A percentile compares a stretch with the other conserved stretches of the same genome.
phyloP scores from a whole-genome alignment of 2,888 invertebrate species.

The Ypsolopha sequella region DNA sequence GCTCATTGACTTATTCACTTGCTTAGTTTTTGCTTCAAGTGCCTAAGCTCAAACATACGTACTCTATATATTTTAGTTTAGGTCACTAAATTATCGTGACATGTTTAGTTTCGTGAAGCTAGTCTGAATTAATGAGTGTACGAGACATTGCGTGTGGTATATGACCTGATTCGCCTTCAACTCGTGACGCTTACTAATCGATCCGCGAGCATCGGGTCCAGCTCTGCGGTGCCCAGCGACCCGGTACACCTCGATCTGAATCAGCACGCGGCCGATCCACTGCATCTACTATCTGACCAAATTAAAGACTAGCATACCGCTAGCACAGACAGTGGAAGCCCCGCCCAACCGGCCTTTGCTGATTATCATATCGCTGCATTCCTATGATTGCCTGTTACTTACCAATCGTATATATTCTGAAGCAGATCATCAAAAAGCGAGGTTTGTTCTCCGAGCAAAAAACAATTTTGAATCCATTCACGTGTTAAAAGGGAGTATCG shows the following conservation, averaged over 20 bases:
- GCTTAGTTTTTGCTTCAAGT: constrained; percentile 5
- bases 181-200: constrained; percentile 41
- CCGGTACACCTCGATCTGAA: constrained; percentile 55
- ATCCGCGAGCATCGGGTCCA: constrained; percentile 37
- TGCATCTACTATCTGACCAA: constrained; percentile 35
- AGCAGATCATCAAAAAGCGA: constrained; percentile 46
- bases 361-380: constrained; percentile 40
- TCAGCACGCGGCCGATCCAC: constrained; percentile 48
- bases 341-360: constrained; percentile 16
- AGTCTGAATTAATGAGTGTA: constrained; percentile 8
- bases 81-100: constrained; percentile 4
- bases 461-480: constrained; percentile 31
- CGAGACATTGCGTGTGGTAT: constrained; percentile 15
- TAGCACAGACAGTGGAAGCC: constrained; percentile 11
- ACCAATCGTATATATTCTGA: constrained; percentile 48
- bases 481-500: constrained; percentile 30
- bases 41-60: constrained; percentile 3
- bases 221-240: constrained; percentile 30
- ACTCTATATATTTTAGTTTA: constrained; percentile 13
- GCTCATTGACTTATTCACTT: constrained; percentile 25
- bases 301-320: constrained; percentile 28
- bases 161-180: constrained; percentile 18
- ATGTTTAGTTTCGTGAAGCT: constrained; percentile 6
- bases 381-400: constrained; percentile 49
- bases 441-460: constrained; percentile 39